Evolutionary conservation across 2,888 invertebrate genomes (phyloP), one percentile per base, ranked within the genome.

Genomic region (Alsophila aescularia): DNA sequence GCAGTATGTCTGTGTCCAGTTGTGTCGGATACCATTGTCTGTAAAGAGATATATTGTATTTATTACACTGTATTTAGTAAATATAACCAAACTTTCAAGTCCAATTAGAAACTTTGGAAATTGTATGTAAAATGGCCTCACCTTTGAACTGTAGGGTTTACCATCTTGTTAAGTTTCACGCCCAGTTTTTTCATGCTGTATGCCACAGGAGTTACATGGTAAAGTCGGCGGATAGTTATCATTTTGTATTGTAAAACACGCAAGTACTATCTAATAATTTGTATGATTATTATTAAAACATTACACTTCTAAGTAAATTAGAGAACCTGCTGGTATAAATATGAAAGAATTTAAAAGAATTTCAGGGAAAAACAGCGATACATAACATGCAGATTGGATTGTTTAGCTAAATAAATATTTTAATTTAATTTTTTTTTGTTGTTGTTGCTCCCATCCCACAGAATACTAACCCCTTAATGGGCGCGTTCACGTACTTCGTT

Each of bases 111-210:
- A n/a, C n/a, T n/a, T 24, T 5, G 24, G 18, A 4, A 18, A 18
- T n/a, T n/a, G n/a, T n/a, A n/a, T n/a, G n/a, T 15, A 39, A 40
- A 29, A 13, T 15, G 8, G 18, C 14, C 44, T 55, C 73, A 89
- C 91, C 77, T 83, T 72, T 87, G 87, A 21, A 55, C 63, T 61
- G 72, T 84, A 0, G 89, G 90, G 60, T 84, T 85, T n/a, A 91
- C 60, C 85, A 91, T 81, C 76, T 89, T 90, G 66, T 75, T 75
- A 1, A 91, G 73, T 70, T 87, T 88, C 1, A 85, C 39, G 2
- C 87, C 88, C 65, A 85, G 85, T 59, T 88, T 91, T 62, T 86
- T 88, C 0, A 78, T 45, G 68, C 62, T 85, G 56, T 62, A 73
- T 31, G 70, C 49, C 13, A 77, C 66, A 49, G 69, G 65, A 8